Conservation (phyloP, 37 sponge, comb jelly and placozoan species). For the Bolinopsis microptera region DNA sequence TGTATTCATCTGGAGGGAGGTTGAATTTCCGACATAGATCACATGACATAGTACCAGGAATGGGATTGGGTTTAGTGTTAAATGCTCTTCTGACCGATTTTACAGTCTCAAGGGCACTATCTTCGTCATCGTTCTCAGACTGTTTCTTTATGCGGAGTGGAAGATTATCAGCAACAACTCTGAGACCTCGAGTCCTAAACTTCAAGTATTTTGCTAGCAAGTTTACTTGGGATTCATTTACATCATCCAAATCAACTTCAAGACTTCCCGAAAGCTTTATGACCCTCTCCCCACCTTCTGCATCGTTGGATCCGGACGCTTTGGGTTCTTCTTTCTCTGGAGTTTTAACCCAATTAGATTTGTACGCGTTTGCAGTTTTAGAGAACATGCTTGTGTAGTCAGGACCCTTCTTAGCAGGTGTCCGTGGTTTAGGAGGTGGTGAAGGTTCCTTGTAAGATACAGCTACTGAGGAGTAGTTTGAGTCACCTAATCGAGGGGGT, state of each 20-base stretch:
- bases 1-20: slow-evolving; percentile 16
- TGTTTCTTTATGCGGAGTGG: not conserved
- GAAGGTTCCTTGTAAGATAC: not conserved
- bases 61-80: not conserved
- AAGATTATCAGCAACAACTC: not conserved
- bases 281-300: not conserved
- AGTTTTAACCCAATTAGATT: slow-evolving; percentile 8
- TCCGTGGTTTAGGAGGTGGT: not conserved
- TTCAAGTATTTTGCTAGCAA: slow-evolving; percentile 3
- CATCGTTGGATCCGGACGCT: not conserved
- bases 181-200: not conserved
- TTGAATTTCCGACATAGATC: not conserved
- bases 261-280: not conserved
- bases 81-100: not conserved
- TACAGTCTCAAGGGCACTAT: not conserved
- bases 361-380: not conserved
- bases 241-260: slow-evolving; percentile 21
- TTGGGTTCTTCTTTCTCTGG: not conserved
- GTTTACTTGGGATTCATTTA: not conserved
- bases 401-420: not conserved
- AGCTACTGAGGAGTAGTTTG: not conserved
- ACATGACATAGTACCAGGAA: not conserved
- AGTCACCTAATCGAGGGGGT: not conserved
- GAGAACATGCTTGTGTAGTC: not conserved
- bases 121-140: not conserved